These are phyloP conservation scores for Mionectes olivaceus DNA, from an alignment of 2,797 vertebrate species.

Conservation along the genomic window DNA sequence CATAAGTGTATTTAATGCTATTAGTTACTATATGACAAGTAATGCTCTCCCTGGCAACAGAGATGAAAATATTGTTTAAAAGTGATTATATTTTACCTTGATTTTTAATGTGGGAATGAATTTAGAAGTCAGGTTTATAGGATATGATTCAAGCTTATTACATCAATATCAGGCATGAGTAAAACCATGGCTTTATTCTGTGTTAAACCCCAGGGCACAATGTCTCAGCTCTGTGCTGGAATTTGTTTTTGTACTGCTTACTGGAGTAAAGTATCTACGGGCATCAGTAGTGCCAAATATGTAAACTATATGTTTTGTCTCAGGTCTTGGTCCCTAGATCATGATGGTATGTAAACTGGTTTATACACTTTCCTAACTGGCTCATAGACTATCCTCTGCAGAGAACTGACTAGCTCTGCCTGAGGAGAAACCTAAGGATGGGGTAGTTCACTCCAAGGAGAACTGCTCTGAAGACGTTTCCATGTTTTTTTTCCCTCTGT, in stretches of 20 bases:
- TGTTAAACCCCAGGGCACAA: rapidly evolving
- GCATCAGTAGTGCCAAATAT: not conserved
- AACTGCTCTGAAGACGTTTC: not conserved
- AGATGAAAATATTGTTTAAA: not conserved
- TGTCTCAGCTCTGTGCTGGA: not conserved
- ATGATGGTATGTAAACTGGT: not conserved
- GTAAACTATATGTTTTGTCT: not conserved
- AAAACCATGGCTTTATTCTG: not conserved
- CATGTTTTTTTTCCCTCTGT: not conserved
- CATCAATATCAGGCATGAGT: not conserved
- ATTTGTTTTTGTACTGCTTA: not conserved
- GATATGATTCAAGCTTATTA: not conserved
- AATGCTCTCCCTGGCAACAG: not conserved
- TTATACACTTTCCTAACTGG: not conserved
- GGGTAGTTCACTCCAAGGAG: not conserved
- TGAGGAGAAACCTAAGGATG: not conserved
- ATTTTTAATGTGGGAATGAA: not conserved
- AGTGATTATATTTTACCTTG: not conserved
- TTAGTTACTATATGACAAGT: not conserved
- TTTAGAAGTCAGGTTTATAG: not conserved
- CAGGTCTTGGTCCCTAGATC: not conserved
- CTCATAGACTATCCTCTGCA: not conserved
- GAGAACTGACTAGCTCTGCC: not conserved
- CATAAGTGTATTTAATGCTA: not conserved
- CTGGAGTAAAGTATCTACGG: not conserved